Conservation (phyloP, 2,113 vertebrate genomes). For the Dermatemys mawii region DNA sequence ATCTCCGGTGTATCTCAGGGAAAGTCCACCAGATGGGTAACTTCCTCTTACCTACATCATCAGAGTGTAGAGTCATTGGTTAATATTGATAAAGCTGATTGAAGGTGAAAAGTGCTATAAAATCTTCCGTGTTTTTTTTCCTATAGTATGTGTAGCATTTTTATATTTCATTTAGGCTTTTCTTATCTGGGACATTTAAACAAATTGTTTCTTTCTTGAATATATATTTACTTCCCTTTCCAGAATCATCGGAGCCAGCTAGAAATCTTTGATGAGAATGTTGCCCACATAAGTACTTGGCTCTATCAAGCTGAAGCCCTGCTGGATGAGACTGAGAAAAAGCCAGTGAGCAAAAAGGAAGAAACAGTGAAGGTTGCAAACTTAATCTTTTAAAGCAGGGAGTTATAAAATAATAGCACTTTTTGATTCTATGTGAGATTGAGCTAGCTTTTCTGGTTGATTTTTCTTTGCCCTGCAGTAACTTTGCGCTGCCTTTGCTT, state of each 20-base stretch:
- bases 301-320: slow-evolving; percentile 96
- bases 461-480: not conserved
- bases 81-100: not conserved
- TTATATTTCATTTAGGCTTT: not conserved
- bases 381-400: not conserved
- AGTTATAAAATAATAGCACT: not conserved
- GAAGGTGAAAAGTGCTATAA: not conserved
- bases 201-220: not conserved
- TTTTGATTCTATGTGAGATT: not conserved
- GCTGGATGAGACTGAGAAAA: slow-evolving; percentile 93
- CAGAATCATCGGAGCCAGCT: slow-evolving; percentile 94
- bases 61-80: not conserved
- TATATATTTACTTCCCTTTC: not conserved
- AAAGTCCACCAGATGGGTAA: too few relatives aligned
- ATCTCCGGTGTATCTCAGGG: too few relatives aligned
- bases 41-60: rapidly evolving
- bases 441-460: not conserved
- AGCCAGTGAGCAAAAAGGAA: slow-evolving; percentile 84
- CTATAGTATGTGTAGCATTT: not conserved
- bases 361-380: slow-evolving; percentile 88
- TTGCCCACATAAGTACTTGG: slow-evolving; percentile 99
- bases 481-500: not conserved
- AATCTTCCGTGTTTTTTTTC: not conserved
- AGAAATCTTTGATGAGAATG: slow-evolving; percentile 95
- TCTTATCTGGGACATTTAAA: not conserved